phyloP scores from a whole-genome alignment of 2,797 vertebrate species.

The Coilia nasus region DNA sequence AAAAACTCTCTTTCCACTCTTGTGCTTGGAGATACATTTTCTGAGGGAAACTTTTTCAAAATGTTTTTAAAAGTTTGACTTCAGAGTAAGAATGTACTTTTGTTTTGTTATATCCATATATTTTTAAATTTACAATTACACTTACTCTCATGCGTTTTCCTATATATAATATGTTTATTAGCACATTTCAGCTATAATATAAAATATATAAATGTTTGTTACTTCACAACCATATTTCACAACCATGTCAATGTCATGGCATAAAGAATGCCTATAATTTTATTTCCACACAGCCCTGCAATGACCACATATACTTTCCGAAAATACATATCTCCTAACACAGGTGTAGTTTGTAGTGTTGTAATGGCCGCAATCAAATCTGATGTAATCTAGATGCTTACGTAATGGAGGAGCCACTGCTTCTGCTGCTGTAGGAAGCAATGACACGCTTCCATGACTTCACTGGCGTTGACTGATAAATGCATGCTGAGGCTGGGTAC shows the following conservation, averaged over 20 bases:
- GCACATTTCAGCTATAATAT: neutral
- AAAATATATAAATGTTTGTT: neutral
- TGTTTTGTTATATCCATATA: neutral
- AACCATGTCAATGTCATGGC: neutral
- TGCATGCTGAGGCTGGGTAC: neutral
- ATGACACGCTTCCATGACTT: slow-evolving; percentile 3
- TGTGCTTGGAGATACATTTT: slow-evolving; percentile 25
- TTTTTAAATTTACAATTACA: slow-evolving; percentile 25
- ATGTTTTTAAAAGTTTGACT: neutral
- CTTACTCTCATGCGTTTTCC: neutral
- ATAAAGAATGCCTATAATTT: neutral
- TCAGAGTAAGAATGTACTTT: neutral
- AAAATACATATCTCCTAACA: slow-evolving; percentile 5
- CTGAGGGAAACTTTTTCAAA: neutral
- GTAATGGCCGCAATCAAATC: neutral
- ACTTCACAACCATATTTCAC: slow-evolving; percentile 9
- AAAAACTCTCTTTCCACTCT: neutral
- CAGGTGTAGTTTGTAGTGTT: neutral
- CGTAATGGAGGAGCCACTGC: neutral
- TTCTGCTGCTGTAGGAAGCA: neutral
- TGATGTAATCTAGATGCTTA: neutral
- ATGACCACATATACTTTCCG: neutral
- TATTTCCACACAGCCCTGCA: neutral
- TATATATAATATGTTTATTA: neutral
- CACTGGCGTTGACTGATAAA: neutral